These are phyloP conservation scores for Drosophila maculinotata DNA, from an alignment of 2,888 invertebrate species.

Conservation along the genomic window DNA sequence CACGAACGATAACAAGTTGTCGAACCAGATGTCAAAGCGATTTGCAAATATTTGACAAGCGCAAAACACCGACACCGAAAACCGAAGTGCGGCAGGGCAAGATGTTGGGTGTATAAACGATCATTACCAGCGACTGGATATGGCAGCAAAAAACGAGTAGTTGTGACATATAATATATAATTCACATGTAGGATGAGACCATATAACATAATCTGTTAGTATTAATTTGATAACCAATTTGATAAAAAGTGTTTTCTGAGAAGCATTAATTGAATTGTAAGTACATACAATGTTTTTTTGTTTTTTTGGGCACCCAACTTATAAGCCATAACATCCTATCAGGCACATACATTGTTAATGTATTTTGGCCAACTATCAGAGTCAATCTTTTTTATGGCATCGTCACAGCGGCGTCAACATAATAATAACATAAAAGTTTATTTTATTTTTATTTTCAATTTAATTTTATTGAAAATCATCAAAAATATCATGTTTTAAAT, in stretches of 20 bases:
- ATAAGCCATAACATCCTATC: slow-evolving; percentile 6
- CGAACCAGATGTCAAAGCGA: slow-evolving; percentile 82
- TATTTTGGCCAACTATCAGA: slow-evolving; percentile 42
- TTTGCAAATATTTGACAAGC: slow-evolving; percentile 83
- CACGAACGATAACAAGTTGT: slow-evolving; percentile 78
- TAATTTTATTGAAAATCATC: slow-evolving; percentile 81
- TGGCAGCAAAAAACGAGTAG: slow-evolving; percentile 23
- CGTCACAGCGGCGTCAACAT: slow-evolving; percentile 69
- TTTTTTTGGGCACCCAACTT: neutral
- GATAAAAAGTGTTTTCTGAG: neutral
- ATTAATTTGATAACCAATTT: neutral
- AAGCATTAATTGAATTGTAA: slow-evolving; percentile 15
- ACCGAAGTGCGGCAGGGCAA: slow-evolving; percentile 36
- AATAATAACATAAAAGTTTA: slow-evolving; percentile 78
- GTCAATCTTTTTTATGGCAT: slow-evolving; percentile 49
- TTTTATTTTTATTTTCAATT: slow-evolving; percentile 83
- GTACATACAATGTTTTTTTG: neutral
- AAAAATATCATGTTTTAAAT: slow-evolving; percentile 59
- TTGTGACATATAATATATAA: slow-evolving; percentile 14
- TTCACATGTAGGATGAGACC: slow-evolving; percentile 3
- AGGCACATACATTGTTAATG: slow-evolving; percentile 28
- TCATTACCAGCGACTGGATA: slow-evolving; percentile 34
- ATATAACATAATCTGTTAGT: neutral
- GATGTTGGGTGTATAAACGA: slow-evolving; percentile 37
- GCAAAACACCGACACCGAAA: slow-evolving; percentile 66